A percentile compares a stretch with the other conserved stretches of the same genome.
Evolutionary conservation across 2,113 vertebrate species (phyloP).

Genomic region (Ceyx melanurus): DNA sequence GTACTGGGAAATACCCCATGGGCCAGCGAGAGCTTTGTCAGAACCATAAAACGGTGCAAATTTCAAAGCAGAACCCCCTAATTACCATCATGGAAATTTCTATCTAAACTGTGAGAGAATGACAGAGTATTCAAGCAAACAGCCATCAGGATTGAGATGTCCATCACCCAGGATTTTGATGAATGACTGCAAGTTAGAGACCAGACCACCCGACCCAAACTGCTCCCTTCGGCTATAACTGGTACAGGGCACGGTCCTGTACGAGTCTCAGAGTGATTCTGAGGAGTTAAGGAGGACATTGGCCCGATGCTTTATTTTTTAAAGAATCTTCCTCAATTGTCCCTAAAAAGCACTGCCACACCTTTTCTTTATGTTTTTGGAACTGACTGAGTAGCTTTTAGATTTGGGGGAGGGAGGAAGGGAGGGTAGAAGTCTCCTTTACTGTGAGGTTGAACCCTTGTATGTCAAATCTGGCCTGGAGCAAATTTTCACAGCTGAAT

Average conservation of each 20-base stretch:
- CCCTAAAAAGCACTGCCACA: not conserved
- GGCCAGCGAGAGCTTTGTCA: not conserved
- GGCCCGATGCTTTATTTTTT: not conserved
- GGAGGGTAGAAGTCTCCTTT: not conserved
- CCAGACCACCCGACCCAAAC: not conserved
- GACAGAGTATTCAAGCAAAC: not conserved
- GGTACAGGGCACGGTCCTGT: not conserved
- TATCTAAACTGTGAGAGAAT: not conserved
- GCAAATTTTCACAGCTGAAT: slow-evolving; percentile 68
- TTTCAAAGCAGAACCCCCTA: slow-evolving; percentile 47
- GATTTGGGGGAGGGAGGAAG: not conserved
- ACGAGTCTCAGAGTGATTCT: accelerated
- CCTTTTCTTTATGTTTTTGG: not conserved
- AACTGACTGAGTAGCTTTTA: not conserved
- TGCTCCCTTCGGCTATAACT: not conserved
- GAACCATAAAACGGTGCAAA: not conserved
- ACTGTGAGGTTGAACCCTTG: slow-evolving; percentile 40
- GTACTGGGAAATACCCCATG: slow-evolving; percentile 18
- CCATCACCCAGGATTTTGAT: not conserved
- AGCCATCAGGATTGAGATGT: not conserved
- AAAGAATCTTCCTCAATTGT: not conserved
- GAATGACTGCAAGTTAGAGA: not conserved
- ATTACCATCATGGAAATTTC: slow-evolving; percentile 44
- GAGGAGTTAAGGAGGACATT: not conserved
- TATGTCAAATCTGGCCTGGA: slow-evolving; percentile 59